Percentiles rank a stretch among this genome's conserved stretches.
Conservation (phyloP, 2,113 vertebrate genomes). For the Clarias batrachus region DNA sequence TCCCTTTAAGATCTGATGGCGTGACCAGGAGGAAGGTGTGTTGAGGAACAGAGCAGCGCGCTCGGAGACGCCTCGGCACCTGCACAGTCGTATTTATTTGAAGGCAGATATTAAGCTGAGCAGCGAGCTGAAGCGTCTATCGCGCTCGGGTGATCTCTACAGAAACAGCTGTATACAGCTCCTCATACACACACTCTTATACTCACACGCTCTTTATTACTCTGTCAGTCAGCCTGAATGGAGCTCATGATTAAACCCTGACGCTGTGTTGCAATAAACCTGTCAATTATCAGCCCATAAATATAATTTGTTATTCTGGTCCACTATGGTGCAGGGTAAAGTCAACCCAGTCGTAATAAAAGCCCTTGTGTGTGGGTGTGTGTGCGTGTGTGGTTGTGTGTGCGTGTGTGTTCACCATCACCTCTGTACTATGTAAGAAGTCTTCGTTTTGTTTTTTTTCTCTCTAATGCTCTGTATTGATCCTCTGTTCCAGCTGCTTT, state of each 20-base stretch:
- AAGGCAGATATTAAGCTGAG: not conserved
- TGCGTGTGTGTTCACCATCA: not conserved
- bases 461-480: conserved; percentile 78
- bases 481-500: conserved; percentile 66
- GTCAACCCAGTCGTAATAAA: conserved; percentile 18
- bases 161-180: not conserved
- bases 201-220: not conserved
- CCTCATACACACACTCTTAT: not conserved
- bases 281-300: conserved; percentile 21
- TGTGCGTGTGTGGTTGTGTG: conserved; percentile 7
- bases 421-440: not conserved
- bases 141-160: not conserved
- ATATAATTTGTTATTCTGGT: conserved; percentile 24
- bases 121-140: not conserved
- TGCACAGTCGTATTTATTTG: not conserved
- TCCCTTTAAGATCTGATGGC: not conserved
- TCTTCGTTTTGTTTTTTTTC: conserved; percentile 42
- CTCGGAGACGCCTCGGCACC: not conserved
- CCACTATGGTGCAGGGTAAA: conserved; percentile 13
- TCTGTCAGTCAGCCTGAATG: conserved; percentile 28
- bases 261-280: conserved; percentile 18
- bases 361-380: not conserved
- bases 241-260: conserved; percentile 24
- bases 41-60: not conserved
- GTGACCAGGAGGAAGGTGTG: not conserved